Evolutionary conservation across 2,113 vertebrate species (phyloP), one percentile per base, ranked within the genome.

Genomic region (Boleophthalmus pectinirostris): DNA sequence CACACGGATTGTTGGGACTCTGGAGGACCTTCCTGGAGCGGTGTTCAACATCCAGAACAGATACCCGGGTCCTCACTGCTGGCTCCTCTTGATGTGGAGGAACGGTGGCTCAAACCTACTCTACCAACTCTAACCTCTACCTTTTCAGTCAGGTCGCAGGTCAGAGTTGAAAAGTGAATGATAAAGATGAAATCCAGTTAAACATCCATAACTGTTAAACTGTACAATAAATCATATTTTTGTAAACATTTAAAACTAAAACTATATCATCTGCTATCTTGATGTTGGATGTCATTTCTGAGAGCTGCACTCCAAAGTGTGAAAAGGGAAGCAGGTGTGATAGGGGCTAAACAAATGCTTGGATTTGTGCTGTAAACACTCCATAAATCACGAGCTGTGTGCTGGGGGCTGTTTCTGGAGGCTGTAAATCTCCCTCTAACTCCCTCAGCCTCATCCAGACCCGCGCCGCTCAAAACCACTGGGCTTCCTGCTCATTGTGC

Each of bases 401-500:
- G 51, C 16, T 89, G 85, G 72, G 60, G 82, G 68, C 78, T 25
- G 57, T 86, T 92, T 91, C 91, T 94, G 90, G 91, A 90, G 29
- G 29, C 29, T 29, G 93, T 94, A 94, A 94, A 94, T 94, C 88
- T 83, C 46, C 47, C 63, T 47, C 60, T 21, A 73, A 77, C 73
- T 68, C 69, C 77, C 66, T 82, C 83, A 87, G 81, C 80, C 86
- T 80, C 85, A 81, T 61, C 13, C 21, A 76, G 86, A 76, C 78
- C 71, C 72, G 67, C 68, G 66, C 81, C 89, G 82, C 75, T 79
- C 82, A 90, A 87, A 91, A 72, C 69, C 67, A 82, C 78, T 78
- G 69, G 63, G 78, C 82, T 93, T 93, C 92, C 92, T 92, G 92
- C 81, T 90, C 84, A 93, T 93, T 93, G 92, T 82, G 66, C 80